Evolutionary conservation across 2,113 vertebrate species (phyloP).

Genomic region (Clarias macrocephalus): DNA sequence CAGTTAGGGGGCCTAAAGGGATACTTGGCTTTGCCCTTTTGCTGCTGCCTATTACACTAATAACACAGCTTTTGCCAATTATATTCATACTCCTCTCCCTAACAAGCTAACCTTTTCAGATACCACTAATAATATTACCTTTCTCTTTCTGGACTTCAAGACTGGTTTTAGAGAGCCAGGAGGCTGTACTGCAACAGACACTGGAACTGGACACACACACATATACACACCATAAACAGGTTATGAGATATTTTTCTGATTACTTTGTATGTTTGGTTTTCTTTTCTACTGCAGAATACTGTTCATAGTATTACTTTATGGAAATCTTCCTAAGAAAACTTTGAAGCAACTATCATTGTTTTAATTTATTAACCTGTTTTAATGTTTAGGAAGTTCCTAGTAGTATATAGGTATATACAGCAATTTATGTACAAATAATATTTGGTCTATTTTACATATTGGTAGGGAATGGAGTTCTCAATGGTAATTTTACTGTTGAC

Average conservation of each 20-base stretch:
- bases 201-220: conserved; percentile 13
- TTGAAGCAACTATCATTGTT: not conserved
- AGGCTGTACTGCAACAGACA: conserved; percentile 4
- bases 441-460: not conserved
- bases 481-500: not conserved
- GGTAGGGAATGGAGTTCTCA: not conserved
- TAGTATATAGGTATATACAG: not conserved
- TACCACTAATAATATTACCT: conserved; percentile 59
- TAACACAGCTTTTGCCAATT: conserved; percentile 50
- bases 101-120: conserved; percentile 62
- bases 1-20: conserved; percentile 31
- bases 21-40: conserved; percentile 48
- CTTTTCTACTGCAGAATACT: not conserved
- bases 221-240: not conserved
- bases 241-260: not conserved
- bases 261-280: not conserved
- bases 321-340: not conserved
- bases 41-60: conserved; percentile 50
- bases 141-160: conserved; percentile 31
- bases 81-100: conserved; percentile 52
- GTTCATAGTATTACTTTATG: not conserved
- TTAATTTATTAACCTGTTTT: not conserved
- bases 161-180: conserved; percentile 22
- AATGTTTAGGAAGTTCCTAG: not conserved
- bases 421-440: not conserved